Evolutionary conservation across 2,113 vertebrate species (phyloP).

Genomic region (Eudyptes chrysolophus): DNA sequence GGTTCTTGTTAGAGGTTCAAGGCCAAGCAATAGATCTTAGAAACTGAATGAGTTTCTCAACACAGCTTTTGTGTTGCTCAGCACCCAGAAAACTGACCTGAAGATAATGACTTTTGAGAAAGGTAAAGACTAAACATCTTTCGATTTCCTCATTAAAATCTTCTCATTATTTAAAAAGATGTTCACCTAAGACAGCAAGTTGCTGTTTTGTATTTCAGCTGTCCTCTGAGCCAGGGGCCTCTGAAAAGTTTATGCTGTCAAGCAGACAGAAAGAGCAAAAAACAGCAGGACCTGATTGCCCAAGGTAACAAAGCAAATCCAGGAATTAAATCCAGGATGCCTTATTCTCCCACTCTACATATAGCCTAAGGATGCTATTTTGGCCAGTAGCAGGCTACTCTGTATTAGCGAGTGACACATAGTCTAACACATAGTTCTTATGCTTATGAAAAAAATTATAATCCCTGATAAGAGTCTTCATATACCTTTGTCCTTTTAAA

Average conservation of each 20-base stretch:
- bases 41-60: neutral
- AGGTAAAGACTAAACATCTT: neutral
- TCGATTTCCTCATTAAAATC: neutral
- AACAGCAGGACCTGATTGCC: neutral
- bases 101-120: conserved; percentile 3
- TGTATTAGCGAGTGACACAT: neutral
- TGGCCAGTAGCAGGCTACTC: neutral
- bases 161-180: neutral
- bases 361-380: neutral
- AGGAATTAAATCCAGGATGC: neutral
- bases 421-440: neutral
- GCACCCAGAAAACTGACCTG: neutral
- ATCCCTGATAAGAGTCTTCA: neutral
- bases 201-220: neutral
- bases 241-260: neutral
- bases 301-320: neutral
- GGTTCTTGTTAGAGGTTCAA: neutral
- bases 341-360: neutral
- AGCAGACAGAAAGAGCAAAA: neutral
- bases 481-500: conserved; percentile 24
- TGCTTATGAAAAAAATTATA: neutral
- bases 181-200: neutral
- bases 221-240: neutral
- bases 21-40: conserved; percentile 10
- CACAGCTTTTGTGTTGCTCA: neutral